Base-by-base conservation (phyloP, 2,888 invertebrate species). In the Esperia sulphurella region DNA sequence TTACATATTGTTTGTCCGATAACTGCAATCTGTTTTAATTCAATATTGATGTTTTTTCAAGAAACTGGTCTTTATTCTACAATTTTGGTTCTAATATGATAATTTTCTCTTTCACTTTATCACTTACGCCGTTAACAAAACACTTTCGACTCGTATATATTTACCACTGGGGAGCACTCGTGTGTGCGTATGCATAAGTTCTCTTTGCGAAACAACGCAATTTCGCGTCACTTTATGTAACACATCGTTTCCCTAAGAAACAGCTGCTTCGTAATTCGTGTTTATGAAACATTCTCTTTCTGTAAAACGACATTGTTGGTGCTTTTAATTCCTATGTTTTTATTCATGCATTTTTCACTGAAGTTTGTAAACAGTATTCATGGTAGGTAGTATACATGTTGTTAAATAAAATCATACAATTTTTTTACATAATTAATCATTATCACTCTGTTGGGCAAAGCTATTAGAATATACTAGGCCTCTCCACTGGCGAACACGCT, bases 141-240 rank as follows among this genome's bases (percentile, higher is more conserved):
- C 51, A 52, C 43, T 61, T 51, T 54, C 52, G 52, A 55, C 55
- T 61, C n/a, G n/a, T n/a, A 64, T 58, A 61, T 60, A 62, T 60
- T 55, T 62, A 62, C 47, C 52, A 56, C 53, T 55, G 51, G 31
- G 40, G 48, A 48, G 50, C 52, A 63, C 63, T 71, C 58, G 61
- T 59, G 61, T 59, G 56, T 61, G 58, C 43, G 58, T 54, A 55
- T 66, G 70, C 64, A 66, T 60, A 66, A 70, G 68, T 71, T 75
- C 66, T 61, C 67, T 69, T 65, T 53, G 59, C 64, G 67, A 72
- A 75, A 75, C 78, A 77, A 71, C 73, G 76, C 73, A 79, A 79
- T 79, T 76, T 74, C 61, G 56, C 69, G 70, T 75, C 72, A 72
- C 69, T 75, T 71, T 71, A 66, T 65, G 65, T 67, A 65, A 66